These are phyloP conservation scores for Xenopus laevis DNA, from an alignment of 2,113 vertebrate species.

Conservation along the genomic window DNA sequence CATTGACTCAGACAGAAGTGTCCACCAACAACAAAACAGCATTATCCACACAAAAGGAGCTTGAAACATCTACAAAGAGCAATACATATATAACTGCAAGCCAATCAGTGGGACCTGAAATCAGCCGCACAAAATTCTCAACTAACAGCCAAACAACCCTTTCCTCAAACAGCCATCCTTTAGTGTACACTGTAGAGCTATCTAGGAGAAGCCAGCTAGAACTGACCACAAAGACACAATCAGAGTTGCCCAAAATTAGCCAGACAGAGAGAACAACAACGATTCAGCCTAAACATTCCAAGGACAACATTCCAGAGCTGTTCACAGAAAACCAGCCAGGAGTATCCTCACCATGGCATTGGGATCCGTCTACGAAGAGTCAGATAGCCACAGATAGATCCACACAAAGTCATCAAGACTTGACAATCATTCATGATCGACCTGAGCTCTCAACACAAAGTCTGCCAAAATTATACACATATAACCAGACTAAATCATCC, in stretches of 20 bases:
- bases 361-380: too few species aligned
- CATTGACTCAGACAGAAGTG: background rate
- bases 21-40: background rate
- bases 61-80: background rate
- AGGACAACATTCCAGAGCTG: too few species aligned
- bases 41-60: background rate
- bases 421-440: too few species aligned
- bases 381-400: too few species aligned
- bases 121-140: too few species aligned
- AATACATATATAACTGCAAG: background rate
- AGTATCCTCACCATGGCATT: too few species aligned
- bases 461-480: too few species aligned
- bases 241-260: background rate
- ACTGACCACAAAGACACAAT: background rate
- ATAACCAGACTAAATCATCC: too few species aligned
- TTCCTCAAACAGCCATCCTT: background rate
- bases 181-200: background rate
- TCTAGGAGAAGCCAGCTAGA: background rate
- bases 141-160: background rate
- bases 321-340: too few species aligned
- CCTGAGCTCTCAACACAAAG: too few species aligned
- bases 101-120: background rate
- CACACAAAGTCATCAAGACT: too few species aligned
- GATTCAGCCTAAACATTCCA: background rate
- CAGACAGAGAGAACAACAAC: background rate